Evolutionary conservation across 2,797 vertebrate species (phyloP).

Genomic region (Pantherophis vulpinus): DNA sequence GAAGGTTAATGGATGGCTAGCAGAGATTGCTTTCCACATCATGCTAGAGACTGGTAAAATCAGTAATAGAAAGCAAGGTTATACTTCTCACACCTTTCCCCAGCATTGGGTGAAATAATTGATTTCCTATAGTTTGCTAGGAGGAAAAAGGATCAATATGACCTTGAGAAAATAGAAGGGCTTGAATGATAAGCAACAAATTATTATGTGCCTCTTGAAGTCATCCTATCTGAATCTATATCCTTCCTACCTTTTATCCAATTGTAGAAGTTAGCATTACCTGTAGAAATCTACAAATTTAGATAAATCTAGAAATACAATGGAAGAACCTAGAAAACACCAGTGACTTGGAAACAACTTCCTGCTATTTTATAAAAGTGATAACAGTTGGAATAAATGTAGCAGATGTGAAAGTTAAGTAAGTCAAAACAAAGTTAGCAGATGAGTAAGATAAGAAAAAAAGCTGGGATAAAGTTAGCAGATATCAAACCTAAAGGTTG

Average conservation of each 20-base stretch:
- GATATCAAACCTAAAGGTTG: background rate
- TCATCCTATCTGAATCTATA: background rate
- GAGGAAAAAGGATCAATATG: background rate
- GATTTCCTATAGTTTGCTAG: background rate
- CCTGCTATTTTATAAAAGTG: background rate
- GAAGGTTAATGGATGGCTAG: background rate
- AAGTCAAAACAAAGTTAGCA: background rate
- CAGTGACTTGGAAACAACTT: background rate
- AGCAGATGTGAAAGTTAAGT: background rate
- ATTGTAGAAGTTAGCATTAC: background rate
- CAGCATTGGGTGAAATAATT: background rate
- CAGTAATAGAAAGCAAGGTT: background rate
- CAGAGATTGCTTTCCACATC: background rate
- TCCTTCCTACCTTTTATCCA: background rate
- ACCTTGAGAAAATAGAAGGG: background rate
- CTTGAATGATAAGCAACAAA: background rate
- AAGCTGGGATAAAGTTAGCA: background rate
- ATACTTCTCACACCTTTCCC: background rate
- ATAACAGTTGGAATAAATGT: background rate
- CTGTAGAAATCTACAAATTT: background rate
- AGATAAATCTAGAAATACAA: background rate
- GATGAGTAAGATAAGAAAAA: background rate
- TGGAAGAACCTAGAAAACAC: background rate
- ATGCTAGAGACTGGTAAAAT: background rate
- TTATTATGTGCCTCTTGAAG: background rate